Conservation (phyloP, 2,113 vertebrate species). For the Axis porcinus region DNA sequence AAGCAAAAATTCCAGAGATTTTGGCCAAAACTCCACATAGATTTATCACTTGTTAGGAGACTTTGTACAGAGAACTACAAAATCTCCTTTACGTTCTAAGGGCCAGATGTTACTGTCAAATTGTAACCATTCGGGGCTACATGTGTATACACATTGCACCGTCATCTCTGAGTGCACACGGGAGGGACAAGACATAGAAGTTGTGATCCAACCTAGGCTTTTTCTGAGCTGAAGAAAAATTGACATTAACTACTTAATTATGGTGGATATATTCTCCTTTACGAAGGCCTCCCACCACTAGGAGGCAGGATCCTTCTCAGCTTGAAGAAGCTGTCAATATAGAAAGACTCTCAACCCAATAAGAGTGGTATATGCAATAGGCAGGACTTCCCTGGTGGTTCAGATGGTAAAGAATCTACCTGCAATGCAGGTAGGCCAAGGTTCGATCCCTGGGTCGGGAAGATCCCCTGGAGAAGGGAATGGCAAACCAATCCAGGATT, state of each 20-base stretch:
- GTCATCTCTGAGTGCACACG: slow-evolving; percentile 66
- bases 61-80: slow-evolving; percentile 69
- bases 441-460: background rate
- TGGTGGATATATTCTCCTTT: background rate
- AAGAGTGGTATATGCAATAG: background rate
- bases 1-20: slow-evolving; percentile 72
- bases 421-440: background rate
- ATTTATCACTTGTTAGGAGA: slow-evolving; percentile 76
- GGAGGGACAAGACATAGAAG: slow-evolving; percentile 34
- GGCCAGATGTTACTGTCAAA: slow-evolving; percentile 77
- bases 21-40: slow-evolving; percentile 74
- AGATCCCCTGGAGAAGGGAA: background rate
- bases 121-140: slow-evolving; percentile 70
- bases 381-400: background rate
- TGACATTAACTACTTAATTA: background rate
- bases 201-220: slow-evolving; percentile 39
- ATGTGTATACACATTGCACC: slow-evolving; percentile 35
- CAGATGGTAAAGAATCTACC: background rate
- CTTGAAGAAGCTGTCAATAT: background rate
- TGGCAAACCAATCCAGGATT: background rate
- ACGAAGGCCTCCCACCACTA: background rate
- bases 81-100: slow-evolving; percentile 76
- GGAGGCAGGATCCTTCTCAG: background rate
- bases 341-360: background rate
- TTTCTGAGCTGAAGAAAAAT: background rate